Base-by-base conservation (phyloP, 2,888 invertebrate species). In the Drosophila suboccidentalis region DNA sequence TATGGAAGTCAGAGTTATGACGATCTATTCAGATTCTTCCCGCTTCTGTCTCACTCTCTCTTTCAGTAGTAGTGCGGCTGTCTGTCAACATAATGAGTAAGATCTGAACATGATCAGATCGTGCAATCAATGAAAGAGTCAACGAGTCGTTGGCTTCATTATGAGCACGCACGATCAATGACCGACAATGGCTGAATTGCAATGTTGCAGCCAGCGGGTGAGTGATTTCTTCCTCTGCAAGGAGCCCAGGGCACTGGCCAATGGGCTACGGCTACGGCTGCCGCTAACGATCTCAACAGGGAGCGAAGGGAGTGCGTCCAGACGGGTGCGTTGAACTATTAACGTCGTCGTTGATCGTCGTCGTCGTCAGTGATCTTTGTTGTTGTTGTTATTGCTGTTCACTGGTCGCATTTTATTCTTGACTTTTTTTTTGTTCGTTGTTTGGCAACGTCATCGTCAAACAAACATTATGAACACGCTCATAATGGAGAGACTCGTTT, bases 251-350 rank as follows among this genome's bases (percentile, higher is more conserved):
- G 67, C 86, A 85, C 66, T 81, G 86, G 53, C 79, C 86, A 87
- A n/a, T 73, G 81, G 38, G 6, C n/a, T 4, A n/a, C 29, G 29
- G 29, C 29, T 29, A 8, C 13, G 38, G 82, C 82, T 77, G 80
- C 65, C 66, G 81, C 70, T 83, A 87, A 71, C 70, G 81, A 87
- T 76, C 58, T 54, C 47, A 61, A 32, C 62, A 49, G 68, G n/a
- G 34, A 53, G 17, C 22, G 47, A 46, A 73, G 74, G 71, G 15
- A 34, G 53, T 43, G 74, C 74, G 72, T 71, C 78, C 77, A 74
- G 71, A 76, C 82, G 36, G 36, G 90, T 84, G 82, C 91, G 91
- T 88, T 91, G 90, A 91, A 90, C 91, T 90, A 90, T 91, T 80
- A 89, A 91, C 86, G 90, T 89, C 81, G 79, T 68, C 70, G 70